phyloP scores from a whole-genome alignment of 2,797 vertebrate species.

The Rhynchonycteris naso region DNA sequence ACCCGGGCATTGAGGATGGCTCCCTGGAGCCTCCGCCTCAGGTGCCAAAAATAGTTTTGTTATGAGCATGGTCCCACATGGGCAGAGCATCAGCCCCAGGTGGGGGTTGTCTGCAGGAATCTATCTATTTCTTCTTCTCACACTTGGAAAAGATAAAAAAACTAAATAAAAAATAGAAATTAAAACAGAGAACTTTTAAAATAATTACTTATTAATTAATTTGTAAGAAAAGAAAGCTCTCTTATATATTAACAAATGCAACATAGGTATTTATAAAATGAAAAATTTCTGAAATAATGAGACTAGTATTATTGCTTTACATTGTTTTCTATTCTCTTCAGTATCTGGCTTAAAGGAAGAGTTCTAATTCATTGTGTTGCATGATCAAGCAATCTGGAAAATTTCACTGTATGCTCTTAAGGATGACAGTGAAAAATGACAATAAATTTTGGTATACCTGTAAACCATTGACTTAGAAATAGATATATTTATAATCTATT shows the following conservation, averaged over 20 bases:
- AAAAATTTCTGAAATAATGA: not conserved
- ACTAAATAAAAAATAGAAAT: not conserved
- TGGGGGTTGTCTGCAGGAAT: too few relatives aligned
- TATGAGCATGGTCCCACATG: too few relatives aligned
- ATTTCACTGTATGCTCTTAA: not conserved
- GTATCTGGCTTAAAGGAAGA: not conserved
- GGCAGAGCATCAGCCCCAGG: too few relatives aligned
- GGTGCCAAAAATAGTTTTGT: too few relatives aligned
- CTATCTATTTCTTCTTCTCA: too few relatives aligned
- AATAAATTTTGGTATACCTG: not conserved
- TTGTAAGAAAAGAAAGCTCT: not conserved
- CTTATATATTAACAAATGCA: not conserved
- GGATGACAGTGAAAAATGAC: not conserved
- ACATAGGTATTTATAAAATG: not conserved
- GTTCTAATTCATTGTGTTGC: not conserved
- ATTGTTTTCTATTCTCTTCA: slow-evolving; percentile 10
- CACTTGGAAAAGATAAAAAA: too few relatives aligned
- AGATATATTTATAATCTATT: not conserved
- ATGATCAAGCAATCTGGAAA: not conserved
- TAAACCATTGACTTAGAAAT: not conserved
- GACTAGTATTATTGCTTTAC: not conserved
- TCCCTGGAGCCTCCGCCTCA: too few relatives aligned
- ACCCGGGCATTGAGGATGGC: too few relatives aligned
- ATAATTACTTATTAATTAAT: not conserved
- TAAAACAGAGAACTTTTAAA: not conserved